phyloP scores from a whole-genome alignment of 2,888 invertebrate genomes.

The Drosophila formosana region DNA sequence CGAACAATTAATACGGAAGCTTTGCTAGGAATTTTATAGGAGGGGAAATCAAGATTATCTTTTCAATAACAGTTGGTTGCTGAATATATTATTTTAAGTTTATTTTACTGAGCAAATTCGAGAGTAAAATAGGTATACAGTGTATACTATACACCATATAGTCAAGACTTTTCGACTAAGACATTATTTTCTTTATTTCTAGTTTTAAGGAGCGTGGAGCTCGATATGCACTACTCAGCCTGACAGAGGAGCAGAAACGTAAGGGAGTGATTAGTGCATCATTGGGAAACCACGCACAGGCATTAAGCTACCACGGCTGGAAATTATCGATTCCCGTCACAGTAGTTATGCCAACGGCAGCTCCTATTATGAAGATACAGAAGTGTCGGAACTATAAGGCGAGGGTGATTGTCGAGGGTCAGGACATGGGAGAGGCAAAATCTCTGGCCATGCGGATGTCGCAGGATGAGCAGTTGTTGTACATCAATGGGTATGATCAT shows the following conservation, averaged over 20 bases:
- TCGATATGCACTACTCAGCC: constrained; percentile 91
- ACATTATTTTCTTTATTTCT: not conserved
- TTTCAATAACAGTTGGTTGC: too few relatives aligned
- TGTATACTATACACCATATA: too few relatives aligned
- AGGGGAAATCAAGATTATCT: too few relatives aligned
- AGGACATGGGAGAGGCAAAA: constrained; percentile 94
- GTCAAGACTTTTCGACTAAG: too few relatives aligned
- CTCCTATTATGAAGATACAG: constrained; percentile 98
- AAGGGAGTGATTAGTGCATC: constrained; percentile 96
- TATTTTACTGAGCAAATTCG: too few relatives aligned
- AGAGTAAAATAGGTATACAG: too few relatives aligned
- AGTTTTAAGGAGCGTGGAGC: constrained; percentile 98
- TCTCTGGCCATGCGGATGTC: constrained; percentile 91
- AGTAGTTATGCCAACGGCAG: constrained; percentile 97
- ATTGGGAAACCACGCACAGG: constrained; percentile 96
- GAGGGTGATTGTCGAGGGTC: constrained; percentile 90
- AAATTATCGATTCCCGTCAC: constrained; percentile 90
- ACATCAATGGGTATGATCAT: constrained; percentile 98
- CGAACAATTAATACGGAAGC: too few relatives aligned
- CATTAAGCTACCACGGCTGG: constrained; percentile 91
- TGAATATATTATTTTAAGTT: too few relatives aligned
- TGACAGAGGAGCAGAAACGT: constrained; percentile 89
- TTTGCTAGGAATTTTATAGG: too few relatives aligned
- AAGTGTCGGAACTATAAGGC: constrained; percentile 94
- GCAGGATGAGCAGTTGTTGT: constrained; percentile 89